These are phyloP conservation scores for Cheilosia vulpina DNA, from an alignment of 2,888 invertebrate genomes.

Conservation along the genomic window DNA sequence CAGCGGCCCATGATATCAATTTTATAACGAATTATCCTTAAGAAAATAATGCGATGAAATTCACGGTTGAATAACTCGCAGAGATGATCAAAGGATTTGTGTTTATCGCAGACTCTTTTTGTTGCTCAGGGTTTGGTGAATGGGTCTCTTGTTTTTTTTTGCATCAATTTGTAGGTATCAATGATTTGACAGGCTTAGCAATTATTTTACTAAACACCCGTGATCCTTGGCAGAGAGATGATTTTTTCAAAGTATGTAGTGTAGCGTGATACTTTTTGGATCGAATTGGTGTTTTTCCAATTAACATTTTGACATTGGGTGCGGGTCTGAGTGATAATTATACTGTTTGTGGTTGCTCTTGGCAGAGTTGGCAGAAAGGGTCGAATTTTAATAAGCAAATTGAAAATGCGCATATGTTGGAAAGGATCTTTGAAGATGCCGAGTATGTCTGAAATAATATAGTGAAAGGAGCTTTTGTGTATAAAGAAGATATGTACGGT, in stretches of 20 bases:
- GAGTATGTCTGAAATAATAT: conserved; percentile 2
- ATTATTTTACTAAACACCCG: conserved; percentile 42
- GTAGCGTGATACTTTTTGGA: conserved; percentile 18
- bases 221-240: conserved; percentile 46
- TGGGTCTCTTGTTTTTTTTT: conserved; percentile 35
- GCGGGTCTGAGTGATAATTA: conserved; percentile 40
- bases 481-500: no score
- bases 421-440: background rate
- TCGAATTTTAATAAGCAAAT: conserved; percentile 40
- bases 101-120: conserved; percentile 29
- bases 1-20: conserved; percentile 71
- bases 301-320: conserved; percentile 61
- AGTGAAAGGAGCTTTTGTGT: no score
- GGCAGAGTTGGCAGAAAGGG: background rate
- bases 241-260: conserved; percentile 34
- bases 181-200: conserved; percentile 32
- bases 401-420: conserved; percentile 29
- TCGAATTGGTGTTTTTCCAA: conserved; percentile 65
- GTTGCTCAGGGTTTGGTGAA: conserved; percentile 39
- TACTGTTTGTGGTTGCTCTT: background rate
- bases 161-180: conserved; percentile 1
- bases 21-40: conserved; percentile 72
- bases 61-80: conserved; percentile 61
- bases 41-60: conserved; percentile 70
- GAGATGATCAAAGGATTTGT: conserved; percentile 71